Percentiles rank a stretch among this genome's conserved stretches.
phyloP scores from a whole-genome alignment of 2,888 invertebrate species.

The Pterostichus niger region DNA sequence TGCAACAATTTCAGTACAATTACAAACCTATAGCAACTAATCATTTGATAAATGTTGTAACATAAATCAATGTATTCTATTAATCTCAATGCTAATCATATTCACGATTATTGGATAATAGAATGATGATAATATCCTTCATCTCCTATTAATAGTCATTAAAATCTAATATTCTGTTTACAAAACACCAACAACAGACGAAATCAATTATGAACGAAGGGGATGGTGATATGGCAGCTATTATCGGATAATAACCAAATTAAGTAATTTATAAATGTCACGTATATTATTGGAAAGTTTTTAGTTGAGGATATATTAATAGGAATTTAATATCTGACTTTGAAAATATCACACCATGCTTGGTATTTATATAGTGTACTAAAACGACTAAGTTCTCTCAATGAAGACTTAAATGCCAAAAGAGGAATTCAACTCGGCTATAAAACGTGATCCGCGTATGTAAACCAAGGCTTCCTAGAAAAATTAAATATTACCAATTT shows the following conservation, averaged over 20 bases:
- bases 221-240: background rate
- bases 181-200: background rate
- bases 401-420: slow-evolving; percentile 46
- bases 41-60: too few relatives aligned
- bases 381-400: slow-evolving; percentile 14
- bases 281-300: slow-evolving; percentile 44
- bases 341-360: slow-evolving; percentile 49
- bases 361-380: slow-evolving; percentile 57
- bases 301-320: slow-evolving; percentile 42
- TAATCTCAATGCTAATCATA: too few relatives aligned
- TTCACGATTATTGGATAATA: background rate
- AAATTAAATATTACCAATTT: background rate
- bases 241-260: slow-evolving; percentile 44
- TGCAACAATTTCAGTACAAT: too few relatives aligned
- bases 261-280: slow-evolving; percentile 37
- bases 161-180: slow-evolving; percentile 39
- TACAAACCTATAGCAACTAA: too few relatives aligned
- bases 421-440: slow-evolving; percentile 24
- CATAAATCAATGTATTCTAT: too few relatives aligned
- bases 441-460: slow-evolving; percentile 36
- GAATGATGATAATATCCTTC: background rate
- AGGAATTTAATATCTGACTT: slow-evolving; percentile 54
- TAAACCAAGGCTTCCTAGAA: background rate
- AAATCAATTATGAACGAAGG: slow-evolving; percentile 23
- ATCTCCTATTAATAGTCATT: slow-evolving; percentile 13